Evolutionary conservation across 2,888 invertebrate species (phyloP).

Genomic region (Ectropis crepuscularia): DNA sequence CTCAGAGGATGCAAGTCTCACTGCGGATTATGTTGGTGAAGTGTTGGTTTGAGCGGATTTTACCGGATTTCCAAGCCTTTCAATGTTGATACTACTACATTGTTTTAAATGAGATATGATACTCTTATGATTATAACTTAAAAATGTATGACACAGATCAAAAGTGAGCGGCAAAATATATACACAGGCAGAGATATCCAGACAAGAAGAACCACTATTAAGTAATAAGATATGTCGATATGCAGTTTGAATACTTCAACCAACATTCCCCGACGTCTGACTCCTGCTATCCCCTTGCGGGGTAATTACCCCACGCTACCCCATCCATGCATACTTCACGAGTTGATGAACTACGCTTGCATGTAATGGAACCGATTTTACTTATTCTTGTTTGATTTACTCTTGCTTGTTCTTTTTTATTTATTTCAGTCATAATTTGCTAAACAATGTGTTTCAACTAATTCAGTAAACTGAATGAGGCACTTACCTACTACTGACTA

Average conservation of each 20-base stretch:
- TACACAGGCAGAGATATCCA: no score
- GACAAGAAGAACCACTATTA: no score
- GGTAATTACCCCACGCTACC: conserved; percentile 12
- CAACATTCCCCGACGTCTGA: not conserved
- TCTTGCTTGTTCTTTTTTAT: no score
- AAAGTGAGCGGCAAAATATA: no score
- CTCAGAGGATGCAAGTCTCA: conserved; percentile 21
- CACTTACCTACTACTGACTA: no score
- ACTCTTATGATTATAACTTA: no score
- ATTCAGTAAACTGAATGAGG: no score
- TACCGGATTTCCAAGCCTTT: conserved; percentile 14
- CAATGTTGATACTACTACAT: not conserved
- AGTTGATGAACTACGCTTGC: conserved; percentile 13
- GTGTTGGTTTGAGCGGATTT: conserved; percentile 18
- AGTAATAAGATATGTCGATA: not conserved
- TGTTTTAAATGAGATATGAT: not conserved
- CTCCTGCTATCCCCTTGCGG: not conserved
- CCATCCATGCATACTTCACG: conserved; percentile 22
- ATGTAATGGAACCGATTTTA: conserved; percentile 9
- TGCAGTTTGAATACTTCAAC: not conserved
- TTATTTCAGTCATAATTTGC: no score
- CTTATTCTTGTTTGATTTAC: conserved; percentile 13
- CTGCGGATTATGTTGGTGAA: conserved; percentile 2
- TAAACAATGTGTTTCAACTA: no score
- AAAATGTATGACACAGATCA: no score